These are phyloP conservation scores for Kobus ellipsiprymnus DNA, from an alignment of 2,113 vertebrate genomes.

Conservation along the genomic window DNA sequence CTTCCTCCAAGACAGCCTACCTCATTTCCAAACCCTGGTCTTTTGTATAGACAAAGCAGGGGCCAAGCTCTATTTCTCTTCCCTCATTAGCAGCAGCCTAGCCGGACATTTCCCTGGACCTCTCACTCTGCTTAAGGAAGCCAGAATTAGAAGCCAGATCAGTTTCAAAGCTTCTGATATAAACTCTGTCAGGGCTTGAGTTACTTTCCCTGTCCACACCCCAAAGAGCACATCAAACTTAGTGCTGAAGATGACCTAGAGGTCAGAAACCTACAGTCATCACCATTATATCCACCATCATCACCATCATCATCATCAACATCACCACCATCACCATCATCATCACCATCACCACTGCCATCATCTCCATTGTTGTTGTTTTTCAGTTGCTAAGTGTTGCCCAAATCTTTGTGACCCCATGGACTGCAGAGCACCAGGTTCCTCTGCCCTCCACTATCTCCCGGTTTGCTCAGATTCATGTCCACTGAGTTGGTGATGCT, in stretches of 20 bases:
- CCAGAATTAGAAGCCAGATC: neutral
- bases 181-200: too few species aligned
- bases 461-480: neutral
- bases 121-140: neutral
- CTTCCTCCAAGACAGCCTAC: neutral
- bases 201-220: neutral
- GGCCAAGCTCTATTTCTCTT: neutral
- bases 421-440: neutral
- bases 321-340: fast-evolving
- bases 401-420: neutral
- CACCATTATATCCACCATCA: neutral
- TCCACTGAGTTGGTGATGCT: neutral
- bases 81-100: neutral
- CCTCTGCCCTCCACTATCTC: neutral
- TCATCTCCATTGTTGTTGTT: fast-evolving
- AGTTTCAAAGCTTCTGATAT: too few species aligned
- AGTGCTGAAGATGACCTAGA: neutral
- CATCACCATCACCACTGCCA: fast-evolving
- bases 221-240: neutral
- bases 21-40: neutral
- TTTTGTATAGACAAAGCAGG: neutral
- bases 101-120: neutral
- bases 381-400: neutral
- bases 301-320: fast-evolving
- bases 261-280: neutral